These are phyloP conservation scores for Pheosia gnoma DNA, from an alignment of 2,888 invertebrate genomes.

Conservation along the genomic window DNA sequence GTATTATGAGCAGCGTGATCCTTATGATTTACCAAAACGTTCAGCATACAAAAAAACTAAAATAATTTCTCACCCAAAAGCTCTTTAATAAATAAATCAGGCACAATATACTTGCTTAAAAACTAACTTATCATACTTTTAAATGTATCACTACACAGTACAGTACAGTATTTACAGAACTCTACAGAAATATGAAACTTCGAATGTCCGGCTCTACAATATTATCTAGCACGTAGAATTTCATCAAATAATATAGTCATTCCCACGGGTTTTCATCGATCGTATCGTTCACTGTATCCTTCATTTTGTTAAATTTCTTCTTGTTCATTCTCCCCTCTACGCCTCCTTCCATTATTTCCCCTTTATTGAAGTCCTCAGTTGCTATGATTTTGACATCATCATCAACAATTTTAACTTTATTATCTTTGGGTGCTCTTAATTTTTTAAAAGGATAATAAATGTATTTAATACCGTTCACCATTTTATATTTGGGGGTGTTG, in stretches of 20 bases:
- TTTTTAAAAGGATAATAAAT: conserved; percentile 64
- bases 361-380: conserved; percentile 73
- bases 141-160: background rate
- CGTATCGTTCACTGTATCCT: conserved; percentile 63
- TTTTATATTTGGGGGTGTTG: conserved; percentile 58
- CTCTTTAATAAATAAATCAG: conserved; percentile 7
- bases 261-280: conserved; percentile 76
- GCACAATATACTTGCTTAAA: conserved; percentile 7
- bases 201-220: conserved; percentile 70
- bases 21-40: no score
- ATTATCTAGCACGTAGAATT: conserved; percentile 71
- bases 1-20: no score
- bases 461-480: conserved; percentile 70
- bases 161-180: no score
- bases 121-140: background rate
- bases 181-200: conserved; percentile 45
- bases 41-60: background rate
- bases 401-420: conserved; percentile 40
- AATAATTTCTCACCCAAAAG: background rate
- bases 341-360: conserved; percentile 67
- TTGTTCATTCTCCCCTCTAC: conserved; percentile 63
- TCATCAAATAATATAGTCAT: conserved; percentile 80
- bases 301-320: conserved; percentile 65
- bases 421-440: conserved; percentile 55
- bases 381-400: conserved; percentile 52